Conservation (phyloP, 2,797 vertebrate genomes). For the Clarias laeviceps region DNA sequence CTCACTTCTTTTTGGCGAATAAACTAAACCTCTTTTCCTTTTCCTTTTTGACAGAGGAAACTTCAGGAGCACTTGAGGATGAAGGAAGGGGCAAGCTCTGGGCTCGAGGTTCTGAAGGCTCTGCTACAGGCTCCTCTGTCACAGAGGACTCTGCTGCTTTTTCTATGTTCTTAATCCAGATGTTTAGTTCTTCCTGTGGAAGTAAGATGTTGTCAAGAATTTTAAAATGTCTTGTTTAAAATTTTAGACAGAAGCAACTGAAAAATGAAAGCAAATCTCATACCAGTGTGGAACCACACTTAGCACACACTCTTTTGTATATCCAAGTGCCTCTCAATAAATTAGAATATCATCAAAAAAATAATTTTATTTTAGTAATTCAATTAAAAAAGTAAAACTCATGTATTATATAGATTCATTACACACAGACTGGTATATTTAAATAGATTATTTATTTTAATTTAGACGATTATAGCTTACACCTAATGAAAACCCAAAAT, state of each 20-base stretch:
- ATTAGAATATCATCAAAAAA: no score
- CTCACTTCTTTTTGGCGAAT: slow-evolving; percentile 94
- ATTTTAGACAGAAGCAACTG: background rate
- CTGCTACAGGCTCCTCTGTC: slow-evolving; percentile 71
- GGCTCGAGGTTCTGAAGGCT: slow-evolving; percentile 74
- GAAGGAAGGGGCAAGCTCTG: slow-evolving; percentile 84
- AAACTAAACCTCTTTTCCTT: slow-evolving; percentile 94
- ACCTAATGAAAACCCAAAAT: no score
- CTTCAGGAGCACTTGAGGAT: slow-evolving; percentile 69
- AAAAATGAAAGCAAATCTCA: background rate
- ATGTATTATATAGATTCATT: no score
- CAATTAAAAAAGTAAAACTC: no score
- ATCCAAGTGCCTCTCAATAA: no score
- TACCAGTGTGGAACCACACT: background rate
- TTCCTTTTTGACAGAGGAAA: slow-evolving; percentile 83
- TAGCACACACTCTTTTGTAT: background rate
- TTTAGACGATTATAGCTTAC: no score
- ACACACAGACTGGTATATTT: no score
- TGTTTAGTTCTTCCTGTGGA: slow-evolving; percentile 88
- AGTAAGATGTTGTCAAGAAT: slow-evolving; percentile 24
- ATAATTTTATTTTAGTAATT: no score
- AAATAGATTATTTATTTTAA: no score
- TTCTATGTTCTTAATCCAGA: slow-evolving; percentile 86
- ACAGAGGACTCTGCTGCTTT: slow-evolving; percentile 73
- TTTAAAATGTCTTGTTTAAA: slow-evolving; percentile 18